A percentile compares a stretch with the other conserved stretches of the same genome.
phyloP scores from a whole-genome alignment of 1,140 invertebrate genomes.

The Trichomalopsis sarcophagae region DNA sequence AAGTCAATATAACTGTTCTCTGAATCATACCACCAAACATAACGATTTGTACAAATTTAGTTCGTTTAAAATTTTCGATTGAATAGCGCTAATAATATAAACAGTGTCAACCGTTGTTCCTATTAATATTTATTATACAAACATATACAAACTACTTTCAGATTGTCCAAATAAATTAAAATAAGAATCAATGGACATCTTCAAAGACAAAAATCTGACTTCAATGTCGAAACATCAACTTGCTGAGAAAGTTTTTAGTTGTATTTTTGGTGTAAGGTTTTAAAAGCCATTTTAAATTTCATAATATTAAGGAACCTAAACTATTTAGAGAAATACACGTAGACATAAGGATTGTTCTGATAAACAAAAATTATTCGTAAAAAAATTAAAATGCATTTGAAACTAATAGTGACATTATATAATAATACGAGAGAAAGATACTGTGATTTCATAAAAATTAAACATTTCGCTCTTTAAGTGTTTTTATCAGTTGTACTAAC shows the following conservation, averaged over 20 bases:
- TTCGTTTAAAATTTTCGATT: neutral
- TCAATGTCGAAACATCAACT: slow-evolving; percentile 16
- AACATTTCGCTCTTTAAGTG: neutral
- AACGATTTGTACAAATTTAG: too few species aligned
- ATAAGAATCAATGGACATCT: neutral
- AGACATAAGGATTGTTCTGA: neutral
- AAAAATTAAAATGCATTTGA: slow-evolving; percentile 21
- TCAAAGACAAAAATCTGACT: neutral
- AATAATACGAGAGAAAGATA: neutral
- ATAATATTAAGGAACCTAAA: too few species aligned
- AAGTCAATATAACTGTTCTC: neutral
- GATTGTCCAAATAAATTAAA: neutral
- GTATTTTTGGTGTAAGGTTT: slow-evolving; percentile 31
- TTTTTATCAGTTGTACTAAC: neutral
- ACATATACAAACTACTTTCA: neutral
- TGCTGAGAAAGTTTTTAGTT: slow-evolving; percentile 23
- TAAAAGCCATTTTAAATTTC: slow-evolving; percentile 4
- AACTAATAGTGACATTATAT: neutral
- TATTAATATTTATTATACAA: neutral
- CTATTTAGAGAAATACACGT: slow-evolving; percentile 8
- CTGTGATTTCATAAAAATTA: slow-evolving; percentile 38
- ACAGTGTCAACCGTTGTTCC: neutral
- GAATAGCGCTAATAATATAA: neutral
- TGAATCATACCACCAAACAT: neutral
- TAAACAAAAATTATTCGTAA: slow-evolving; percentile 9